phyloP scores from a whole-genome alignment of 1,140 invertebrate genomes.

The Muscidifurax raptorellus region DNA sequence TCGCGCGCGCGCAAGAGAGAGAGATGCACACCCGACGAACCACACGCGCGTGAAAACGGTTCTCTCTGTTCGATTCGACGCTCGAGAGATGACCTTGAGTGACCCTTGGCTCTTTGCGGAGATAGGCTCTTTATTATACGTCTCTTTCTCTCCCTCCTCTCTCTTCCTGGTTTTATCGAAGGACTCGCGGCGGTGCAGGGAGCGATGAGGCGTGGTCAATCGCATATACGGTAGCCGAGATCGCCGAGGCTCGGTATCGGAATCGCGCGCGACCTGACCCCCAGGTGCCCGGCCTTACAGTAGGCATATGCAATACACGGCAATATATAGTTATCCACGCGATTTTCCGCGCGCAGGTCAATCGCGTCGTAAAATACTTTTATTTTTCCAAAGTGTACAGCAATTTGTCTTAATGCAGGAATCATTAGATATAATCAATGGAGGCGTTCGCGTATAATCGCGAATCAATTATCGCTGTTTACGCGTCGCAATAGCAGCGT shows the following conservation, averaged over 20 bases:
- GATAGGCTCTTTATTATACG: conserved; percentile 42
- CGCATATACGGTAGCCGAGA: conserved; percentile 60
- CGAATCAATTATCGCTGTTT: background rate
- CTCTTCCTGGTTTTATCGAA: conserved; percentile 54
- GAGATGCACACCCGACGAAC: background rate
- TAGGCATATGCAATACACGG: background rate
- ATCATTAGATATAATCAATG: background rate
- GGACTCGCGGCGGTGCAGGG: conserved; percentile 58
- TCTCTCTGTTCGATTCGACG: conserved; percentile 51
- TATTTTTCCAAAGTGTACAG: background rate
- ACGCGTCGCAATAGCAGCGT: background rate
- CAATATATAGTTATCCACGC: background rate
- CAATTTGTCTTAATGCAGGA: background rate
- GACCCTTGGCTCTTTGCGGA: conserved; percentile 51
- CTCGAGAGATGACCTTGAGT: conserved; percentile 60
- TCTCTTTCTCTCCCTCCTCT: conserved; percentile 14
- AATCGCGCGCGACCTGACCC: conserved; percentile 58
- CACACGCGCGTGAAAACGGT: conserved; percentile 20
- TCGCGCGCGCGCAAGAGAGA: background rate
- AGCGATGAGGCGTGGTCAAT: conserved; percentile 74
- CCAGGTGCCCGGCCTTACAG: background rate
- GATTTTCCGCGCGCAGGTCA: background rate
- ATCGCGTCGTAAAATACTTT: background rate
- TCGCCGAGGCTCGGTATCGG: conserved; percentile 60
- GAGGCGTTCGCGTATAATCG: background rate